phyloP scores from a whole-genome alignment of 1,140 invertebrate species.

The Elymnias hypermnestra region DNA sequence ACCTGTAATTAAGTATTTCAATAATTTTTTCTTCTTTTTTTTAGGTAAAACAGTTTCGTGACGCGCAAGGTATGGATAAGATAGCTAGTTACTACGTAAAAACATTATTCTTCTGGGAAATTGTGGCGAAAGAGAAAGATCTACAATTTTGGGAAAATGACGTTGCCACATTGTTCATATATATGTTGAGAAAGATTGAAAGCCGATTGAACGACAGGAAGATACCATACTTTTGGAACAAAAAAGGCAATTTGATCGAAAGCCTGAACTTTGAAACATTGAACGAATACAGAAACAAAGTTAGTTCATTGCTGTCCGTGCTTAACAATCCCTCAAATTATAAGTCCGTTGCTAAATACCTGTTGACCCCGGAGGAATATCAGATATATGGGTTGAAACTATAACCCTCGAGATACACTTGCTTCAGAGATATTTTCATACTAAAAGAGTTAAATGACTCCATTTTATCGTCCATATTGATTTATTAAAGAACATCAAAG shows the following conservation, averaged over 20 bases:
- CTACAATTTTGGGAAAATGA: slow-evolving; percentile 34
- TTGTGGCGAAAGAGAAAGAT: slow-evolving; percentile 15
- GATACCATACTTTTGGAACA: slow-evolving; percentile 54
- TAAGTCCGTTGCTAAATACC: slow-evolving; percentile 33
- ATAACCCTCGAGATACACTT: too few species aligned
- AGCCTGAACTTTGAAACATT: slow-evolving; percentile 16
- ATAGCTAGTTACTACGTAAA: slow-evolving; percentile 57
- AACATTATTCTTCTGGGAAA: slow-evolving; percentile 55
- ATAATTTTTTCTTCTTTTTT: slow-evolving; percentile 12
- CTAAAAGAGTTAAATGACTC: too few species aligned
- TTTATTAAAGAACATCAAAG: too few species aligned
- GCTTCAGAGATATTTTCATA: too few species aligned
- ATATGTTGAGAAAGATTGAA: slow-evolving; percentile 37
- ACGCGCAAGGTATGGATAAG: slow-evolving; percentile 35
- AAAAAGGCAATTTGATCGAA: slow-evolving; percentile 37
- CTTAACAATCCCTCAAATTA: slow-evolving; percentile 29
- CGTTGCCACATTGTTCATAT: slow-evolving; percentile 32
- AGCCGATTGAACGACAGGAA: slow-evolving; percentile 19
- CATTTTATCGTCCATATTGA: too few species aligned
- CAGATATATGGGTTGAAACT: too few species aligned
- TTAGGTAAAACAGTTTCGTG: slow-evolving; percentile 50
- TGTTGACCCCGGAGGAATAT: slow-evolving; percentile 36
- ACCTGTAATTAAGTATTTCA: neutral
- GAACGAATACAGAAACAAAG: slow-evolving; percentile 28
- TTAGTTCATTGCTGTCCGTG: slow-evolving; percentile 21